A percentile compares a stretch with the other conserved stretches of the same genome.
Evolutionary conservation across 2,888 invertebrate species (phyloP).

Genomic region (Caenorhabditis virilis): DNA sequence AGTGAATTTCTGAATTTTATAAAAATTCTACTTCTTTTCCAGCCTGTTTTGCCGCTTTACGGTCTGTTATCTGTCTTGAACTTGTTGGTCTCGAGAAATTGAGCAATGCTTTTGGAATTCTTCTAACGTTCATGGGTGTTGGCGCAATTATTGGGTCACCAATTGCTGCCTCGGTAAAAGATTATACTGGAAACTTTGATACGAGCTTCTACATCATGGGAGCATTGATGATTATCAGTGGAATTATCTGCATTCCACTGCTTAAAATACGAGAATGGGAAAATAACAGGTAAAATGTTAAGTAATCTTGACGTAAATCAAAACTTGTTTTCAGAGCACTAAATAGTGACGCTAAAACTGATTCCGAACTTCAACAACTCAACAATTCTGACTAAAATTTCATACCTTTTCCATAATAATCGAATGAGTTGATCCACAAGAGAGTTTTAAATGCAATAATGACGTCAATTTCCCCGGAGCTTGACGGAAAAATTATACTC

Average conservation of each 20-base stretch:
- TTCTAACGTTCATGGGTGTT: slow-evolving; percentile 72
- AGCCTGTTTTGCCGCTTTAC: slow-evolving; percentile 92
- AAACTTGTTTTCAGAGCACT: slow-evolving; percentile 1
- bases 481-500: too few relatives aligned
- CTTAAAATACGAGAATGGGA: slow-evolving; percentile 82
- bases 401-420: too few relatives aligned
- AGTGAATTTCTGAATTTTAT: neutral
- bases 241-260: slow-evolving; percentile 85
- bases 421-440: too few relatives aligned
- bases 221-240: slow-evolving; percentile 81
- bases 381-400: slow-evolving; percentile 8
- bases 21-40: slow-evolving; percentile 68
- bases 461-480: too few relatives aligned
- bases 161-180: slow-evolving; percentile 74
- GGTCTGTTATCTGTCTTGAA: slow-evolving; percentile 74
- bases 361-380: slow-evolving; percentile 26
- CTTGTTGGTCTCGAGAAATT: slow-evolving; percentile 72
- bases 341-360: slow-evolving; percentile 20
- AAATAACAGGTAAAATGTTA: slow-evolving; percentile 28
- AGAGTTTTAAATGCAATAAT: too few relatives aligned
- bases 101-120: slow-evolving; percentile 72
- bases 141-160: slow-evolving; percentile 71
- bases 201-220: slow-evolving; percentile 86
- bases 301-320: neutral
- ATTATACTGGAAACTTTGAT: slow-evolving; percentile 79